Conservation (phyloP, 1,140 invertebrate species). For the Drosophila repletoides region DNA sequence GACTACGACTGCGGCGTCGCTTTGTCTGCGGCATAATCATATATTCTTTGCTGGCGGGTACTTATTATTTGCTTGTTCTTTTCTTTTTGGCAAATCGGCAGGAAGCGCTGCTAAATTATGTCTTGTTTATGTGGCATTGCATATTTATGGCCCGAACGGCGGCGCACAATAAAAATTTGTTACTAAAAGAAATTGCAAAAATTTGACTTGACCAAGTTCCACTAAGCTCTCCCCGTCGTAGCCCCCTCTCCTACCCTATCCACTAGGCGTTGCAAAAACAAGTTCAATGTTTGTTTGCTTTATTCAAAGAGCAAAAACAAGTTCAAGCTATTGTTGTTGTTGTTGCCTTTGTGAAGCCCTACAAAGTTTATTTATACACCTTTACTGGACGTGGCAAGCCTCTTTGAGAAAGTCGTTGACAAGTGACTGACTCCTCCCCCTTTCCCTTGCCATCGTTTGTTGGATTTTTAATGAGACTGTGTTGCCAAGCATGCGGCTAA, state of each 20-base stretch:
- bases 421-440: conserved; percentile 26
- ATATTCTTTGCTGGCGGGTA: conserved; percentile 67
- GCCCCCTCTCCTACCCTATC: neutral
- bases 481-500: conserved; percentile 58
- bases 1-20: conserved; percentile 51
- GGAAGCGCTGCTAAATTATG: conserved; percentile 78
- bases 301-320: conserved; percentile 63
- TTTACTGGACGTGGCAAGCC: conserved; percentile 49
- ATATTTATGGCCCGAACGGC: conserved; percentile 67
- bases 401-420: conserved; percentile 60
- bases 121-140: conserved; percentile 80
- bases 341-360: conserved; percentile 60
- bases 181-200: conserved; percentile 65
- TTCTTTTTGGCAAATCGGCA: conserved; percentile 77
- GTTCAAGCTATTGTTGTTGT: conserved; percentile 45
- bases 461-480: conserved; percentile 49
- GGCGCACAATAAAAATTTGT: conserved; percentile 70
- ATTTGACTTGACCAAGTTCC: conserved; percentile 71
- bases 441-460: neutral
- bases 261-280: conserved; percentile 52
- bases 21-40: conserved; percentile 78
- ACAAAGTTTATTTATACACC: conserved; percentile 69
- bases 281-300: conserved; percentile 76
- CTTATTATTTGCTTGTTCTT: conserved; percentile 74
- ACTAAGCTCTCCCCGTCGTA: neutral